Evolutionary conservation across 2,888 invertebrate species (phyloP), one percentile per base, ranked within the genome.

Genomic region (Hypolimnas misippus): DNA sequence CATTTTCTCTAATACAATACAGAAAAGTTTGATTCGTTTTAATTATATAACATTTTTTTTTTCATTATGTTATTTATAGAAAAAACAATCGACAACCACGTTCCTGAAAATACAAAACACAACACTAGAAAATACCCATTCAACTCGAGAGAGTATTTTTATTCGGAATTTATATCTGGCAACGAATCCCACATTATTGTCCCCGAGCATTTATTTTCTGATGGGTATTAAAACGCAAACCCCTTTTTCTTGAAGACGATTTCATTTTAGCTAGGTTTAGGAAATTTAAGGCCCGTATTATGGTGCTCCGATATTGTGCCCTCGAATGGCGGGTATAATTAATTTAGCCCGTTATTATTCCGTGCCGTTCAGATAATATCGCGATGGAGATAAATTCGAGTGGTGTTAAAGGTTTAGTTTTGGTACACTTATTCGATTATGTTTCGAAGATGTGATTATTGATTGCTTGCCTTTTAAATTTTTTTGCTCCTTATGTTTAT

Each of bases 231-330:
- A 91, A 91, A 90, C 72, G 60, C 84, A 89, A 89, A 89, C 88
- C 89, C 91, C 90, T 89, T 90, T 91, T 91, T 90, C 89, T 87
- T 81, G 82, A 79, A 79, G 80, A 81, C 87, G 87, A 87, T 91
- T 89, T 85, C 88, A 91, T 91, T 92, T 89, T 90, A 90, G 90
- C 90, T 90, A 87, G 91, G 86, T 90, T 91, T 90, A 90, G 84
- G 70, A 84, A 89, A 85, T 91, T 90, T 89, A 89, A 87, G 86
- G 86, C 84, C 83, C 73, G 83, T 81, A 83, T 88, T 88, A 81
- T 72, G 77, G 67, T 77, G 83, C 83, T 78, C 74, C 78, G 85
- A 81, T 84, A 83, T 85, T 84, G 77, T 79, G 73, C 74, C 73
- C 75, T 75, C 74, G 70, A 70, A 70, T 70, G 71, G 73, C 76